Evolutionary conservation across 2,797 vertebrate species (phyloP).

Genomic region (Morelia viridis): DNA sequence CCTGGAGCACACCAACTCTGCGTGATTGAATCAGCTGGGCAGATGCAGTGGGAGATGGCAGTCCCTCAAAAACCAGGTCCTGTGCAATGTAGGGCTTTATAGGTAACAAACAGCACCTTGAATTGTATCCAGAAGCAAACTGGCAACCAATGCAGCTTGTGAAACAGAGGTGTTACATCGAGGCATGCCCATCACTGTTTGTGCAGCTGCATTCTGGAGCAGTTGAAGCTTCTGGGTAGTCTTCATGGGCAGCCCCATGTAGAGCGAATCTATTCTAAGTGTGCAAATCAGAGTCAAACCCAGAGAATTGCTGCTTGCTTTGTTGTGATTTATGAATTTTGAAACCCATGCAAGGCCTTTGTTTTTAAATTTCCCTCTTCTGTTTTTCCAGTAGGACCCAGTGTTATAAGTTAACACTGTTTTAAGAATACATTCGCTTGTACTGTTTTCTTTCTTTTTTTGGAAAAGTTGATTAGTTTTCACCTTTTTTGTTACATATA

Average conservation of each 20-base stretch:
- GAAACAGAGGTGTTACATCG: background rate
- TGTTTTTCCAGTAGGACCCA: background rate
- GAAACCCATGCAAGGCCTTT: background rate
- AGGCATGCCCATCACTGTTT: too few species aligned
- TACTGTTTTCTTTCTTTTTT: background rate
- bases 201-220: background rate
- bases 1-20: background rate
- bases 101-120: background rate
- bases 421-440: background rate
- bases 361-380: background rate
- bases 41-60: background rate
- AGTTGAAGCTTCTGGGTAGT: background rate
- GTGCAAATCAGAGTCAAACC: background rate
- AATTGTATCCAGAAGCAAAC: background rate
- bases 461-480: background rate
- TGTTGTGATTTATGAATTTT: background rate
- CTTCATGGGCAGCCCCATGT: background rate
- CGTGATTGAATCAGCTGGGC: background rate
- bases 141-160: background rate
- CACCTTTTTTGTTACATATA: background rate
- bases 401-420: background rate
- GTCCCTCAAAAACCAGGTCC: background rate
- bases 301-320: background rate
- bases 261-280: too few species aligned
- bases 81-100: background rate